Conservation (phyloP, 1,140 invertebrate species). For the Stratiolaelaps scimitus region DNA sequence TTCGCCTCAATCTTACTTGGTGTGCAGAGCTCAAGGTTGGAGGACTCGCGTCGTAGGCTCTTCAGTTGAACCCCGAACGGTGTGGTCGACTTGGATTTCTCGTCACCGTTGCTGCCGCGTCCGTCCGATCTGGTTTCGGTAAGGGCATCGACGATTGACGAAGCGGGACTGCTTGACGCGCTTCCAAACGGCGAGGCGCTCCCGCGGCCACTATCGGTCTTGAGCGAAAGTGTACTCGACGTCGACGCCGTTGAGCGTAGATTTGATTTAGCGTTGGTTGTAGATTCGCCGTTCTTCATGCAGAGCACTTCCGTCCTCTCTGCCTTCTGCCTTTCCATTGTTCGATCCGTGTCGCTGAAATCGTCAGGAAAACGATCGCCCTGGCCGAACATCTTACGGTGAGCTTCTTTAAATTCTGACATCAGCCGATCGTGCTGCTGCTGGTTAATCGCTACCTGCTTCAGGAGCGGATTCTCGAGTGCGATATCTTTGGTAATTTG, state of each 20-base stretch:
- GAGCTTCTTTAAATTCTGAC: conserved; percentile 36
- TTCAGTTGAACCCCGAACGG: conserved; percentile 3
- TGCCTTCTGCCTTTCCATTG: conserved; percentile 6
- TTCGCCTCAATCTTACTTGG: not conserved
- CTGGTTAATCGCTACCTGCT: conserved; percentile 29
- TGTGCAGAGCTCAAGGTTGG: conserved; percentile 10
- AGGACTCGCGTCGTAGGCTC: conserved; percentile 1
- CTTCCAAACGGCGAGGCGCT: conserved; percentile 14
- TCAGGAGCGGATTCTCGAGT: conserved; percentile 28
- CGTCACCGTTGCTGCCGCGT: not conserved
- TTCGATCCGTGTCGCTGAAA: conserved; percentile 25
- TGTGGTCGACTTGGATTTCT: not conserved
- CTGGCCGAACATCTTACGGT: conserved; percentile 36
- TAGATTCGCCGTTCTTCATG: conserved; percentile 2
- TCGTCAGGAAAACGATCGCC: conserved; percentile 18
- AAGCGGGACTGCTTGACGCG: conserved; percentile 25
- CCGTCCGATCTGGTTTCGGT: too few species aligned
- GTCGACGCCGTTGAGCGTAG: not conserved
- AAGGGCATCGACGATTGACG: not conserved
- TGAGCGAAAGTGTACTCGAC: conserved; percentile 17
- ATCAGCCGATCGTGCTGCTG: conserved; percentile 34
- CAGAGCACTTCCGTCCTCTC: conserved; percentile 21
- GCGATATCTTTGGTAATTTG: conserved; percentile 31
- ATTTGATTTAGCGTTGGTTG: not conserved
- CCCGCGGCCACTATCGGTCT: conserved; percentile 22